Evolutionary conservation across 2,113 vertebrate genomes (phyloP).

Genomic region (Ophthalmolycus amberensis): DNA sequence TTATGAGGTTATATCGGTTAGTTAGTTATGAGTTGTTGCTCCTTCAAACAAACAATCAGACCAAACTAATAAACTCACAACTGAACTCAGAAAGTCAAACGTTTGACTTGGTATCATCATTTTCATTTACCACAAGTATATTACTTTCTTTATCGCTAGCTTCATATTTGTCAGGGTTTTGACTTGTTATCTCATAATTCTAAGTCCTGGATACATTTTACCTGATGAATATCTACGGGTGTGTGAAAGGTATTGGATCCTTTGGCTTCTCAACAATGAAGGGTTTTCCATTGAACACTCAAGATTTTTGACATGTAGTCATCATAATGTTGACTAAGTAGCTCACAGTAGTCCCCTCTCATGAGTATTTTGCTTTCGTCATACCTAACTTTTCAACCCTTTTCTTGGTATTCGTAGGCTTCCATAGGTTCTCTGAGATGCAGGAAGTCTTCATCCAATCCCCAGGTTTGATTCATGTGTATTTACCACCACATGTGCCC

Average conservation of each 20-base stretch:
- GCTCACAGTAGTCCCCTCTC: neutral
- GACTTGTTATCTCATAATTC: neutral
- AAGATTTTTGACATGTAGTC: neutral
- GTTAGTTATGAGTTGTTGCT: neutral
- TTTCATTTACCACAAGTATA: neutral
- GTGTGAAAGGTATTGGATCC: neutral
- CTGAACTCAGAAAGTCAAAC: neutral
- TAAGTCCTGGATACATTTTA: neutral
- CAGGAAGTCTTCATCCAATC: constrained; percentile 5
- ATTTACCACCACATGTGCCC: constrained; percentile 24
- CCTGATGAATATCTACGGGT: neutral
- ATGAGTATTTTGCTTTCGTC: neutral
- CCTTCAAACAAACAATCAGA: neutral
- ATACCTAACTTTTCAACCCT: neutral
- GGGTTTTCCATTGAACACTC: neutral
- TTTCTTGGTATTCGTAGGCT: neutral
- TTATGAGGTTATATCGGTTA: too few relatives aligned
- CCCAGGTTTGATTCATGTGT: constrained; percentile 31
- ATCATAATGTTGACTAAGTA: neutral
- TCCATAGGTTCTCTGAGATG: constrained; percentile 7
- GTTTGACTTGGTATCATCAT: neutral
- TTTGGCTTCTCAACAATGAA: too few relatives aligned
- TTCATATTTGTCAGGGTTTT: neutral
- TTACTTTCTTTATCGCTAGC: neutral
- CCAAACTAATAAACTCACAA: neutral